phyloP scores from a whole-genome alignment of 92 coral and sea anemone species.

The Desmophyllum pertusum region DNA sequence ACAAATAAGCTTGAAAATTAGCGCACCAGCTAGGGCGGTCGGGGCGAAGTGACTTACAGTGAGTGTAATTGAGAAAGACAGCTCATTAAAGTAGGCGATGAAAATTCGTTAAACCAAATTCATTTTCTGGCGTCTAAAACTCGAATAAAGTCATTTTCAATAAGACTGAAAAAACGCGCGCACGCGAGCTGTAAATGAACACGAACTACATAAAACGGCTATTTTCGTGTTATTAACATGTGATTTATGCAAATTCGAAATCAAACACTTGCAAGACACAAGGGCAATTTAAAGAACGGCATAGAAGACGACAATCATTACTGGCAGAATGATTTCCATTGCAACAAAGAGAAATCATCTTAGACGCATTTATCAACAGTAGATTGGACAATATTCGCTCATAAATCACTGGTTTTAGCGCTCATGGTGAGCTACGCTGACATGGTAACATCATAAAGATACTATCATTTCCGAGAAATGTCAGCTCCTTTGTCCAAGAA shows the following conservation, averaged over 20 bases:
- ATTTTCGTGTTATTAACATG: slow-evolving; percentile 1
- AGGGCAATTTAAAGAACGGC: slow-evolving; percentile 3
- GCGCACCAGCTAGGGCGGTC: no score
- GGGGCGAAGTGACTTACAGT: neutral
- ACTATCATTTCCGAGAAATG: slow-evolving; percentile 7
- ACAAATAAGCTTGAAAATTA: neutral
- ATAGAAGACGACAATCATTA: neutral
- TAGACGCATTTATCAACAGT: neutral
- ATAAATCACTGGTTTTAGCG: neutral
- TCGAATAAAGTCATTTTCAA: neutral
- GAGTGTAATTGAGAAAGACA: neutral
- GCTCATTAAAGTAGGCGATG: neutral
- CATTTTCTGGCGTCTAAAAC: neutral
- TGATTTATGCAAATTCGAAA: slow-evolving; percentile 15
- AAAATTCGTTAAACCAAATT: slow-evolving; percentile 3
- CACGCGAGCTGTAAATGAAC: neutral
- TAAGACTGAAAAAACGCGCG: neutral
- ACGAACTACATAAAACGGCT: neutral
- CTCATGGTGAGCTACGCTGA: neutral
- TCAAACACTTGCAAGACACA: slow-evolving; percentile 3
- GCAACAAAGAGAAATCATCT: slow-evolving; percentile 12
- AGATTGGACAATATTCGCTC: neutral
- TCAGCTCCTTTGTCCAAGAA: slow-evolving; percentile 4
- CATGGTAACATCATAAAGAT: neutral
- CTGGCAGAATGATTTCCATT: neutral